A percentile compares a stretch with the other conserved stretches of the same genome.
phyloP scores from a whole-genome alignment of 23 tunicate genomes.

The Diplosoma virens region DNA sequence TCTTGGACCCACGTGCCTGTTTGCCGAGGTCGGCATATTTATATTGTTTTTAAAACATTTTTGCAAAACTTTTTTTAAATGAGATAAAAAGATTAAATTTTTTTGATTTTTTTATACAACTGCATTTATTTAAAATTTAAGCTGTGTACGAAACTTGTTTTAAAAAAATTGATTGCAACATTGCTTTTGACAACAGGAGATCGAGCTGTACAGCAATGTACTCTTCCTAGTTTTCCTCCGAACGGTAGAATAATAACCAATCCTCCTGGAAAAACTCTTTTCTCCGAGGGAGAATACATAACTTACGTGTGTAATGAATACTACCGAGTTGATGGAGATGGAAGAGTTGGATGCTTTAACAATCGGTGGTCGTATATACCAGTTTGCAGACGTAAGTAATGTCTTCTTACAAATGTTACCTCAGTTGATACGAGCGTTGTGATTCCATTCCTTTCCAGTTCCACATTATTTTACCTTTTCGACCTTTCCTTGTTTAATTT shows the following conservation, averaged over 20 bases:
- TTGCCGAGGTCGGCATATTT: slow-evolving; percentile 20
- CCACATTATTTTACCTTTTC: too few species aligned
- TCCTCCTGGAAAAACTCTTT: not conserved
- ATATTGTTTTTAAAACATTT: not conserved
- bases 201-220: too few species aligned
- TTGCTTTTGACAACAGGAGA: not conserved
- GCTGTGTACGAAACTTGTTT: too few species aligned
- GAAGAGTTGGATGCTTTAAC: slow-evolving; percentile 6
- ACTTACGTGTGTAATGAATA: slow-evolving; percentile 9
- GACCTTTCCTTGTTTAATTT: too few species aligned
- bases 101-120: too few species aligned
- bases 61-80: not conserved
- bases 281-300: slow-evolving; percentile 2
- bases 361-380: slow-evolving; percentile 2
- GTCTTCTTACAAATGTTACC: too few species aligned
- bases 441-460: too few species aligned
- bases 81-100: not conserved
- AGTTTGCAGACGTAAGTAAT: slow-evolving; percentile 26
- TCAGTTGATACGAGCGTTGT: too few species aligned
- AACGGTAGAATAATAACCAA: slow-evolving; percentile 1
- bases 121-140: too few species aligned
- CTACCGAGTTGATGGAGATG: slow-evolving; percentile 20
- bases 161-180: too few species aligned
- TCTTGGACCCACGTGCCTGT: slow-evolving; percentile 14
- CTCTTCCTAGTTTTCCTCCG: slow-evolving; percentile 10